A percentile compares a stretch with the other conserved stretches of the same genome.
These are phyloP conservation scores for Dryobates pubescens DNA, from an alignment of 2,797 vertebrate species.

Conservation along the genomic window DNA sequence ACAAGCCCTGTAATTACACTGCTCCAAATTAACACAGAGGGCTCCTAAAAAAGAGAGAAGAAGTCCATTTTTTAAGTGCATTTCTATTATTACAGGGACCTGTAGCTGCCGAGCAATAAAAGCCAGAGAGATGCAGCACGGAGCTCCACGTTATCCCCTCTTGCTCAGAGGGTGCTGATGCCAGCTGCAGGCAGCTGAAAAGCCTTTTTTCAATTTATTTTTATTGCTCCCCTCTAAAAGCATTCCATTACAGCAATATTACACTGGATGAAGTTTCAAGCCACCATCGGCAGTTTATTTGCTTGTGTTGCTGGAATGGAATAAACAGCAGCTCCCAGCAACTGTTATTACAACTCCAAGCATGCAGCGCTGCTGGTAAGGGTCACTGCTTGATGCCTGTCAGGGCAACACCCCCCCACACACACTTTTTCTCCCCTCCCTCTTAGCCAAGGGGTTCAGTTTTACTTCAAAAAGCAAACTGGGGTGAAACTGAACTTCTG, in stretches of 20 bases:
- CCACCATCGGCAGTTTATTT: conserved; percentile 71
- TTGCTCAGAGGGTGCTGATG: conserved; percentile 72
- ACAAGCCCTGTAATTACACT: conserved; percentile 76
- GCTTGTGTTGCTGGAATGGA: conserved; percentile 71
- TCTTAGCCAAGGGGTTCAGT: neutral
- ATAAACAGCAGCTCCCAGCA: conserved; percentile 45
- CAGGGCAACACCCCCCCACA: neutral
- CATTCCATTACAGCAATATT: conserved; percentile 81
- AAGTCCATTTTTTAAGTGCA: conserved; percentile 69
- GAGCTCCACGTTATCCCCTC: conserved; percentile 73
- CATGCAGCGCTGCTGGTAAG: neutral
- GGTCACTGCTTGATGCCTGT: conserved; percentile 35
- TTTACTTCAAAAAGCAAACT: neutral
- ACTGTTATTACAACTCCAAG: conserved; percentile 15
- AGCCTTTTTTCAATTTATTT: conserved; percentile 79
- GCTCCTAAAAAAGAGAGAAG: conserved; percentile 22
- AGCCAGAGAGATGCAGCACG: conserved; percentile 48
- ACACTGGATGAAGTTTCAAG: conserved; percentile 70
- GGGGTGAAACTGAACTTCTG: neutral
- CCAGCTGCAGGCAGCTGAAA: conserved; percentile 75
- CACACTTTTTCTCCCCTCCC: neutral
- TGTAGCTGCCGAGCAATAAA: conserved; percentile 70
- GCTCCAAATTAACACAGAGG: conserved; percentile 65
- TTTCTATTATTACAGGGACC: conserved; percentile 72
- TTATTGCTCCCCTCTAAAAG: conserved; percentile 82